Conservation (phyloP, 1,140 invertebrate species). For the Battus philenor region DNA sequence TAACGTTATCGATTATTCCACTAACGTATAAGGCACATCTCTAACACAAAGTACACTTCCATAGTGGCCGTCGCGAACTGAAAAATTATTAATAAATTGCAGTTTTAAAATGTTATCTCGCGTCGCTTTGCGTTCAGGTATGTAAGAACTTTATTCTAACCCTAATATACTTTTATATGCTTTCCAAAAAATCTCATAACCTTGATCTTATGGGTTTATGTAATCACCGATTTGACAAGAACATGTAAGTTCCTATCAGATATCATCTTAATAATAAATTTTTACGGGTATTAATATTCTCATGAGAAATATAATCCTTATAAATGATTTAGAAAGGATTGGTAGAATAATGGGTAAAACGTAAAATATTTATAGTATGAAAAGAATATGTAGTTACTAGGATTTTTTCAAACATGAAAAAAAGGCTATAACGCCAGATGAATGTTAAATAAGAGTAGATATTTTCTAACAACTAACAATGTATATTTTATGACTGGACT, state of each 20-base stretch:
- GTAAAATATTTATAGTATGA: too few relatives aligned
- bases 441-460: too few relatives aligned
- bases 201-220: conserved; percentile 64
- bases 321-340: too few relatives aligned
- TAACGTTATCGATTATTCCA: too few relatives aligned
- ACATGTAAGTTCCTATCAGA: conserved; percentile 7
- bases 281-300: too few relatives aligned
- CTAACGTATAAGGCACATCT: conserved; percentile 38
- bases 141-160: conserved; percentile 22
- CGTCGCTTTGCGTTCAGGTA: conserved; percentile 71
- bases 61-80: conserved; percentile 39
- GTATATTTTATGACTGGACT: too few relatives aligned
- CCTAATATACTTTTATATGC: background rate
- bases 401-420: too few relatives aligned
- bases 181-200: conserved; percentile 25
- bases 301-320: too few relatives aligned
- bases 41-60: conserved; percentile 55
- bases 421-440: too few relatives aligned
- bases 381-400: too few relatives aligned
- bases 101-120: conserved; percentile 68
- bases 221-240: conserved; percentile 64
- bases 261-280: conserved; percentile 1
- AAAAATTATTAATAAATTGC: conserved; percentile 36
- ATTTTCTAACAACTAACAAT: too few relatives aligned
- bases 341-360: too few relatives aligned